Evolutionary conservation across 2,888 invertebrate species (phyloP).

Genomic region (Sycophila texana): DNA sequence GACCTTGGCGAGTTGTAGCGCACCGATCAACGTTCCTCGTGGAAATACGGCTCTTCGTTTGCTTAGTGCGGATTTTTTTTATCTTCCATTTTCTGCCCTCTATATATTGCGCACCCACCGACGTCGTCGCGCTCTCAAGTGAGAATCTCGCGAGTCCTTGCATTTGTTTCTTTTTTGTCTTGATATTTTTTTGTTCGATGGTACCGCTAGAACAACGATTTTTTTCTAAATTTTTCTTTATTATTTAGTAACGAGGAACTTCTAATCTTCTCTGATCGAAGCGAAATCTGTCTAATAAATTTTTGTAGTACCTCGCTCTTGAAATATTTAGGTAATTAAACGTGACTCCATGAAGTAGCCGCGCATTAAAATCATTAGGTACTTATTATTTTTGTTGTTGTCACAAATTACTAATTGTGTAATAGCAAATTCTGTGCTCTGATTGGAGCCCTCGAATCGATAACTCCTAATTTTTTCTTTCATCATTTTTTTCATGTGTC

Average conservation of each 20-base stretch:
- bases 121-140: background rate
- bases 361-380: constrained; percentile 26
- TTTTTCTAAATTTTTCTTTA: constrained; percentile 4
- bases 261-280: constrained; percentile 23
- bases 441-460: background rate
- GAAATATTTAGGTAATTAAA: no score
- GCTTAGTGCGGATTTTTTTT: no score
- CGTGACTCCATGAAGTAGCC: constrained; percentile 22
- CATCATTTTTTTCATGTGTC: background rate
- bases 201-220: no score
- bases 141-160: no score
- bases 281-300: constrained; percentile 30
- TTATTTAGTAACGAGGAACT: constrained; percentile 25
- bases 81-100: no score
- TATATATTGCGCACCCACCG: background rate
- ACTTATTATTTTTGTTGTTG: background rate
- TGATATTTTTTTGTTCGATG: background rate
- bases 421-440: constrained; percentile 44
- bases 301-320: background rate
- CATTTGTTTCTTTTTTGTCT: background rate
- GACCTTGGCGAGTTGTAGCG: no score
- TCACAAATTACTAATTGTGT: constrained; percentile 36
- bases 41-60: no score
- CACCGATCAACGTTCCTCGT: no score
- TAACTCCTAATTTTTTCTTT: background rate